Conservation (phyloP, 2,113 vertebrate genomes). For the Columba janthina region DNA sequence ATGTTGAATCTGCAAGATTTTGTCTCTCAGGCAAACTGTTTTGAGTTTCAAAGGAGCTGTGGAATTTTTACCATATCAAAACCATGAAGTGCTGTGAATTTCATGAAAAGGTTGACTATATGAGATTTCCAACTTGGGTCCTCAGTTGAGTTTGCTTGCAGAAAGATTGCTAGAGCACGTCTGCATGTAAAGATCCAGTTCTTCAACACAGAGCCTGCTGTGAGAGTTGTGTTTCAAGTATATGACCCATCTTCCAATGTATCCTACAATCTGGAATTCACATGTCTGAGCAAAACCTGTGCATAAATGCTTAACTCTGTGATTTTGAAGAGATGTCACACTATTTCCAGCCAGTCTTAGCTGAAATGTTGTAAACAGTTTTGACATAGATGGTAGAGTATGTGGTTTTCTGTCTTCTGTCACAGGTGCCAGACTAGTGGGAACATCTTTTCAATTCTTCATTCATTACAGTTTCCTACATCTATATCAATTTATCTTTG, state of each 20-base stretch:
- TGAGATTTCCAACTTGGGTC: not conserved
- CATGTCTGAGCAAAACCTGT: not conserved
- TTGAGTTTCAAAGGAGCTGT: not conserved
- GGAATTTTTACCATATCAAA: not conserved
- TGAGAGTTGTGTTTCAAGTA: not conserved
- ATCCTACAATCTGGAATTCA: not conserved
- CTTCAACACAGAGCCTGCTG: not conserved
- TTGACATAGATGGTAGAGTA: not conserved
- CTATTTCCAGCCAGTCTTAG: not conserved
- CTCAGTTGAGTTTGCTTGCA: not conserved
- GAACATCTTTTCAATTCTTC: slow-evolving; percentile 26
- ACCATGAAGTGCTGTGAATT: not conserved
- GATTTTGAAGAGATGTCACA: not conserved
- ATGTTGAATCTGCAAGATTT: not conserved
- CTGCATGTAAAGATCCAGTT: not conserved
- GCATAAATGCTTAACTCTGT: not conserved
- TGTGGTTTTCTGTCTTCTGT: not conserved
- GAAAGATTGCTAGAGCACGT: not conserved
- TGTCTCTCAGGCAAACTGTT: not conserved
- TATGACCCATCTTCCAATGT: not conserved
- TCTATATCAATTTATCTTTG: slow-evolving; percentile 45
- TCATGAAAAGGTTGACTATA: not conserved
- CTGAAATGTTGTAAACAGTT: not conserved
- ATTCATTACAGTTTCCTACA: slow-evolving; percentile 13
- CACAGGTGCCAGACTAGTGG: slow-evolving; percentile 1